Evolutionary conservation across 2,797 vertebrate species (phyloP), one percentile per base, ranked within the genome.

Genomic region (Notolabrus celidotus): DNA sequence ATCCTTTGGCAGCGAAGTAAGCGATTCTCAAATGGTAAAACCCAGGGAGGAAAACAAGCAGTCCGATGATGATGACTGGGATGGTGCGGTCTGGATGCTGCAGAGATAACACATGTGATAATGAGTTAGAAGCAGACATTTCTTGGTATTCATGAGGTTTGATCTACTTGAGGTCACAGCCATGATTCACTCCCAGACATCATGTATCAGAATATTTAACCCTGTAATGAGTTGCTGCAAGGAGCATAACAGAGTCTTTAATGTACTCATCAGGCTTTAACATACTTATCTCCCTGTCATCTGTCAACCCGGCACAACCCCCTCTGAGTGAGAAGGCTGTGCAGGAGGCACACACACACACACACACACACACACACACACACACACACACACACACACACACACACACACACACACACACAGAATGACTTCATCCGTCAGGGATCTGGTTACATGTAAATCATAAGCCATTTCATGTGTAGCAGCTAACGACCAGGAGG

Each of bases 1-100:
- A 97, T 86, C 98, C 98, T 77, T 95, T 96, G 69, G 95, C 96
- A 7, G 97, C 97, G 0, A 95, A 99, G 91, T 97, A 99, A 8
- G 97, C 97, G 1, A 99, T 99, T 75, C 97, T 96, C 80, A 99
- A 89, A 80, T 99, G 98, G 88, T 99, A 99, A 82, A 99, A 98
- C 31, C 97, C 97, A 0, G 97, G 97, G 10, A 99, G 96, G 80
- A 99, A 99, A 33, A 99, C 95, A 0, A 99, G 94, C 31, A 98
- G 86, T 0, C 98, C 97, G 1, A 99, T 98, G 89, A 99, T 95
- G 74, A 99, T 93, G 70, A 99, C 95, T 0, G 98, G 97, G 71
- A 98, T 90, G 1, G 97, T 98, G 0, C 96, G 94, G 83, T 97
- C 96, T 0, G 94, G 94, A 67, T 96, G 92, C 98, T 99, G 89